These are phyloP conservation scores for Drosophila subsilvestris DNA, from an alignment of 2,888 invertebrate species.

Conservation along the genomic window DNA sequence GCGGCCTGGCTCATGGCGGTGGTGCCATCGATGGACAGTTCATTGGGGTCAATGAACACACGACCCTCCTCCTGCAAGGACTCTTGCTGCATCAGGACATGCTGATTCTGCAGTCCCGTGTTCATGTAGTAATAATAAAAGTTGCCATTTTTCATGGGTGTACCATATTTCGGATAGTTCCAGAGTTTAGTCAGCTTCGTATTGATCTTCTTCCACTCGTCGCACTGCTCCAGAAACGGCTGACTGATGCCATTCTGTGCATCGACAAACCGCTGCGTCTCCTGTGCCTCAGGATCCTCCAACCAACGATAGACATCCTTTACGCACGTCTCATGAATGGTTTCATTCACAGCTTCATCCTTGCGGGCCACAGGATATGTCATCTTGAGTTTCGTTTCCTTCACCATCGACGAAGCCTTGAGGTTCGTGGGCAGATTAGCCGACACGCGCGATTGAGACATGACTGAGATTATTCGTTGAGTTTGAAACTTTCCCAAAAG, in stretches of 20 bases:
- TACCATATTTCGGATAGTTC: slow-evolving; percentile 97
- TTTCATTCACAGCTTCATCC: slow-evolving; percentile 91
- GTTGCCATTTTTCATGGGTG: slow-evolving; percentile 91
- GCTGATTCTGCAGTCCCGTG: slow-evolving; percentile 98
- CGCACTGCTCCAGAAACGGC: slow-evolving; percentile 92
- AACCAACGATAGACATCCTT: slow-evolving; percentile 97
- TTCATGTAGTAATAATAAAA: slow-evolving; percentile 96
- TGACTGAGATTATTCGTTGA: background rate
- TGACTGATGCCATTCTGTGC: slow-evolving; percentile 94
- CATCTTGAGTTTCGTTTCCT: background rate
- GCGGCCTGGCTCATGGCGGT: slow-evolving; percentile 90
- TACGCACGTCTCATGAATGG: slow-evolving; percentile 93
- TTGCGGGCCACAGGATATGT: slow-evolving; percentile 91
- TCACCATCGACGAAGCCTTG: background rate
- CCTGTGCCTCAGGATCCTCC: slow-evolving; percentile 96
- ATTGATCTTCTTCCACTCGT: slow-evolving; percentile 89
- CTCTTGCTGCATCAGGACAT: slow-evolving; percentile 95
- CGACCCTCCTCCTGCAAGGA: slow-evolving; percentile 89
- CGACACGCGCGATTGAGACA: background rate
- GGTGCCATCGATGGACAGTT: slow-evolving; percentile 95
- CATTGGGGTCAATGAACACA: slow-evolving; percentile 97
- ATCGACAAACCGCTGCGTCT: slow-evolving; percentile 95
- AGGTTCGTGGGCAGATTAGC: background rate
- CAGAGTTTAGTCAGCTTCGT: slow-evolving; percentile 93
- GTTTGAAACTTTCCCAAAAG: background rate